phyloP scores from a whole-genome alignment of 2,888 invertebrate species.

The Acleris holmiana region DNA sequence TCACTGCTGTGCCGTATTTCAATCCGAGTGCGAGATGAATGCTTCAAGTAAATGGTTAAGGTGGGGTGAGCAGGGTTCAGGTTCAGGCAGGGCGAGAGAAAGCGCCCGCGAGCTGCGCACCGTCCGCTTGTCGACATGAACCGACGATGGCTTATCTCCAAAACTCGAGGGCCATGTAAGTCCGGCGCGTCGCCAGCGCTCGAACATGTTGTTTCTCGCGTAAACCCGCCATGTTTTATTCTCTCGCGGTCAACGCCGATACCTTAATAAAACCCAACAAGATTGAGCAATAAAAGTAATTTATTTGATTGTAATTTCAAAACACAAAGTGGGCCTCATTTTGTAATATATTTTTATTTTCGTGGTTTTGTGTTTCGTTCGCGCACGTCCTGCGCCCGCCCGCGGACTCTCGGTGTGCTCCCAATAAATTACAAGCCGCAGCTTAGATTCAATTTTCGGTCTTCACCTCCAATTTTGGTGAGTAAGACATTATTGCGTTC shows the following conservation, averaged over 20 bases:
- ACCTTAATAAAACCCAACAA: conserved; percentile 84
- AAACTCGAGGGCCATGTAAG: conserved; percentile 73
- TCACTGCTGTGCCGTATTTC: conserved; percentile 34
- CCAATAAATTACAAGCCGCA: conserved; percentile 65
- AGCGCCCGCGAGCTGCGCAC: conserved; percentile 47
- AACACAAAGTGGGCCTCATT: conserved; percentile 83
- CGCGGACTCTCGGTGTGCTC: conserved; percentile 63
- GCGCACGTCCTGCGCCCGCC: conserved; percentile 70
- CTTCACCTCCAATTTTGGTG: conserved; percentile 56
- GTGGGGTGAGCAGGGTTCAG: conserved; percentile 35
- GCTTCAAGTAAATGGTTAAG: conserved; percentile 24
- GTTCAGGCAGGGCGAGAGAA: conserved; percentile 38
- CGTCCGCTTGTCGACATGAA: conserved; percentile 65
- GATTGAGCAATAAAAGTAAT: conserved; percentile 85
- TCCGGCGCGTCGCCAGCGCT: conserved; percentile 60
- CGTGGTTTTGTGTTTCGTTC: conserved; percentile 79
- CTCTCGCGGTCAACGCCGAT: conserved; percentile 78
- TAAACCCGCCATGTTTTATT: conserved; percentile 82
- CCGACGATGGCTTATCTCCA: conserved; percentile 73
- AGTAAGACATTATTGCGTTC: conserved; percentile 63
- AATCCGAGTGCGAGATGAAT: conserved; percentile 26
- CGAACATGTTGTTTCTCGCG: conserved; percentile 75
- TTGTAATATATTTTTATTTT: conserved; percentile 83
- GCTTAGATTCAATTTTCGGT: conserved; percentile 65
- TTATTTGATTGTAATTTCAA: conserved; percentile 85